Conservation (phyloP, 2,888 invertebrate genomes). For the Trisateles emortualis region DNA sequence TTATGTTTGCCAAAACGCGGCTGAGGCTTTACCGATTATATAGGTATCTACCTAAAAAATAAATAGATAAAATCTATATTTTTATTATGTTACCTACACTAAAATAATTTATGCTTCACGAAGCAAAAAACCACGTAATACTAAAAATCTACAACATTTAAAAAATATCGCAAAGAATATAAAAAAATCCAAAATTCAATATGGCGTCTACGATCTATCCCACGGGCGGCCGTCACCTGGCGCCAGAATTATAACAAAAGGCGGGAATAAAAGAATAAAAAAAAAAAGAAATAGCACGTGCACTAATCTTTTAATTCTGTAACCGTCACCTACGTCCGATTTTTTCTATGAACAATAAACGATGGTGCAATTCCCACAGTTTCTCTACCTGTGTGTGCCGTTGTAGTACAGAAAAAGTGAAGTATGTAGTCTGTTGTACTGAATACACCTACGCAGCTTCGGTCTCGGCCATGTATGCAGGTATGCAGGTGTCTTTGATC, state of each 20-base stretch:
- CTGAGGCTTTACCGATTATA: too few relatives aligned
- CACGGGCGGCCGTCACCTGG: conserved; percentile 36
- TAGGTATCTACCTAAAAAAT: too few relatives aligned
- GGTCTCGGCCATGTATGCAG: too few relatives aligned
- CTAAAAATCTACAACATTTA: background rate
- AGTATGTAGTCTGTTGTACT: conserved; percentile 4
- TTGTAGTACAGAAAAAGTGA: conserved; percentile 12
- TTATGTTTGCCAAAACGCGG: too few relatives aligned
- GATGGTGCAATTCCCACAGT: conserved; percentile 63
- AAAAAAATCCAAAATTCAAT: conserved; percentile 10
- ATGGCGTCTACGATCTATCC: conserved; percentile 19
- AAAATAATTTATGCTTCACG: too few relatives aligned
- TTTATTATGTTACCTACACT: too few relatives aligned
- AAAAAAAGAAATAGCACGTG: conserved; percentile 55
- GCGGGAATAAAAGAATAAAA: conserved; percentile 10
- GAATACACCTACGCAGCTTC: conserved; percentile 11
- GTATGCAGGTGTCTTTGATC: conserved; percentile 22
- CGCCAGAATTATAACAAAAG: conserved; percentile 36
- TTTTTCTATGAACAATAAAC: conserved; percentile 37
- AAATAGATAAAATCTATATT: too few relatives aligned
- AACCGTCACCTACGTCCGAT: conserved; percentile 13
- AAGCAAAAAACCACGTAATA: too few relatives aligned
- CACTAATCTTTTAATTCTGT: conserved; percentile 21
- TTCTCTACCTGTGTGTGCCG: conserved; percentile 60
- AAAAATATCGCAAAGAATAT: background rate